phyloP scores from a whole-genome alignment of 2,888 invertebrate genomes.

The Ichneumon xanthorius region DNA sequence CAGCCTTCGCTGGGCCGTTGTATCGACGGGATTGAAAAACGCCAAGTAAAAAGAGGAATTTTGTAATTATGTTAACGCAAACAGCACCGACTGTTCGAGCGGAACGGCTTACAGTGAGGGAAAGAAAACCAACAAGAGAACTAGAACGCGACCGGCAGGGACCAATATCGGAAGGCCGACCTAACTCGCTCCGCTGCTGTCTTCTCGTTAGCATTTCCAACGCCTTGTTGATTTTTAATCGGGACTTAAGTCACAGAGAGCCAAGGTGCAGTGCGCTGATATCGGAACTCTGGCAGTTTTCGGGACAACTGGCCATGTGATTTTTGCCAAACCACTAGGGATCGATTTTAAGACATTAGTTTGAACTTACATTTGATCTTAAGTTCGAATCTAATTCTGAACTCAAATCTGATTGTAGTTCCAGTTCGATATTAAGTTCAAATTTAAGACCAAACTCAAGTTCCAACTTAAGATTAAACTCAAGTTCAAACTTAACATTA shows the following conservation, averaged over 20 bases:
- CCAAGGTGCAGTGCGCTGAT: conserved; percentile 47
- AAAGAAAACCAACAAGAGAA: not conserved
- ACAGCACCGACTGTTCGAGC: not conserved
- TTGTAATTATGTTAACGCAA: not conserved
- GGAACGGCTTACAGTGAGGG: not conserved
- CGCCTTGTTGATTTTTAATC: conserved; percentile 49
- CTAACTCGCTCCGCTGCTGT: not conserved
- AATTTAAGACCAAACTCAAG: too few relatives aligned
- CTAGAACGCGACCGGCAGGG: not conserved
- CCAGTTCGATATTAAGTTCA: too few relatives aligned
- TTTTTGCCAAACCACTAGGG: not conserved
- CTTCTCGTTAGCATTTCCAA: conserved; percentile 27
- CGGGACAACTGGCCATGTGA: not conserved
- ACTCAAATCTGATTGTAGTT: too few relatives aligned
- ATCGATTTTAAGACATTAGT: too few relatives aligned
- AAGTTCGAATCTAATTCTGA: too few relatives aligned
- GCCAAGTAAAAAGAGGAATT: not conserved
- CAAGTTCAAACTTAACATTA: too few relatives aligned
- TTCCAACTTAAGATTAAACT: too few relatives aligned
- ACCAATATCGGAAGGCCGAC: conserved; percentile 22
- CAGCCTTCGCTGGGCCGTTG: not conserved
- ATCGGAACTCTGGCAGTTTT: conserved; percentile 4
- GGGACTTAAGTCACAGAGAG: not conserved
- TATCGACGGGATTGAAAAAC: not conserved
- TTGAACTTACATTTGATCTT: too few relatives aligned